phyloP scores from a whole-genome alignment of 2,888 invertebrate species.

The Bellardia pandia region DNA sequence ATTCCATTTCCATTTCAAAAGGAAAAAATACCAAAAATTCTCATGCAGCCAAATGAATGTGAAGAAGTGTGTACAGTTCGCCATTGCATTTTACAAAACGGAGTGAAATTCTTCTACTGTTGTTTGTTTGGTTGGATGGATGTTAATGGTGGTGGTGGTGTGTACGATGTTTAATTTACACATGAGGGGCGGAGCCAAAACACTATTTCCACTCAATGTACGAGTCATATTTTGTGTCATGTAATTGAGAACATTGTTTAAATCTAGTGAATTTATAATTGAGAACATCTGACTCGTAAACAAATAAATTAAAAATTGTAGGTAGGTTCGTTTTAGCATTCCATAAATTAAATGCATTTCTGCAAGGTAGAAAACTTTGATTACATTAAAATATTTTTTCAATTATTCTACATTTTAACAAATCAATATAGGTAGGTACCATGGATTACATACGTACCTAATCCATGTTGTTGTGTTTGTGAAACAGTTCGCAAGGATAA shows the following conservation, averaged over 20 bases:
- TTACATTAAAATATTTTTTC: no score
- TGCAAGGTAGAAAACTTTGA: no score
- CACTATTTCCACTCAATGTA: neutral
- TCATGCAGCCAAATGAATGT: neutral
- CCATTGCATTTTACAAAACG: conserved; percentile 15
- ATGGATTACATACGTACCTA: no score
- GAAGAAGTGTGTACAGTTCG: neutral
- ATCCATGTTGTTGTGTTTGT: no score
- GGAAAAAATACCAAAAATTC: neutral
- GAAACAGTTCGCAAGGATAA: no score
- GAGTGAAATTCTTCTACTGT: neutral
- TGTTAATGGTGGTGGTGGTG: no score
- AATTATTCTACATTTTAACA: no score
- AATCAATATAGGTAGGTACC: no score
- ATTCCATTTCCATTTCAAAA: neutral
- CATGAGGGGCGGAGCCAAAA: neutral
- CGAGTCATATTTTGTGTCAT: neutral
- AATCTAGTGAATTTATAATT: neutral
- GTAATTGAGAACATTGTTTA: neutral
- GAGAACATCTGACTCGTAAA: no score
- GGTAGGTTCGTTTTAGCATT: no score
- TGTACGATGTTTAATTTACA: neutral
- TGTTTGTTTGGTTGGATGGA: neutral
- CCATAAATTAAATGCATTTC: no score
- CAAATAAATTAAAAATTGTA: no score